These are phyloP conservation scores for Zophobas morio DNA, from an alignment of 1,140 invertebrate genomes.

Conservation along the genomic window DNA sequence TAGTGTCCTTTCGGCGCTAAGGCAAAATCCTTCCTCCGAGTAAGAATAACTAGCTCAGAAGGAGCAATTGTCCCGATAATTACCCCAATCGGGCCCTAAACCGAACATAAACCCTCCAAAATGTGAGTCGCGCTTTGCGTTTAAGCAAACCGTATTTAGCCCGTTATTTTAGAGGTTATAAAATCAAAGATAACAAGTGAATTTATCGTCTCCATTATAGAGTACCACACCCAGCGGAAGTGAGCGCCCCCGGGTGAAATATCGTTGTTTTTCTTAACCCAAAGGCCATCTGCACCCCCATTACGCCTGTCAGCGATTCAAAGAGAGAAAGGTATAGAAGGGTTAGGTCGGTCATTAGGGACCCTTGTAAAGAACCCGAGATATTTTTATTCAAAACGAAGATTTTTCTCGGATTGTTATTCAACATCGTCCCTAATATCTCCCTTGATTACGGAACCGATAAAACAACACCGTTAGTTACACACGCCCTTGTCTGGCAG, in stretches of 20 bases:
- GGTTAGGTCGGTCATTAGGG: conserved; percentile 27
- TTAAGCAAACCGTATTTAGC: conserved; percentile 16
- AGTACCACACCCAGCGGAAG: conserved; percentile 5
- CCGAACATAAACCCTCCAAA: conserved; percentile 3
- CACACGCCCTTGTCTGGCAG: neutral
- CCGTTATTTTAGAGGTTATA: conserved; percentile 34
- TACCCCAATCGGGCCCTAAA: conserved; percentile 7
- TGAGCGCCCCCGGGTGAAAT: neutral
- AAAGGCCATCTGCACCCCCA: conserved; percentile 12
- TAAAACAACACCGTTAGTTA: neutral
- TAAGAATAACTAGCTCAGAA: conserved; percentile 16
- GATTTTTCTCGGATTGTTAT: conserved; percentile 11
- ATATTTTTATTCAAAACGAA: conserved; percentile 36
- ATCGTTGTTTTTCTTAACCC: conserved; percentile 33
- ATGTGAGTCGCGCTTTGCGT: neutral
- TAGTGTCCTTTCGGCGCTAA: conserved; percentile 9
- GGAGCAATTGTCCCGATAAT: conserved; percentile 23
- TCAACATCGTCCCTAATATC: neutral
- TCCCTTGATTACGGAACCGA: conserved; percentile 3
- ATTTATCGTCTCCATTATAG: conserved; percentile 7
- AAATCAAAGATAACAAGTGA: conserved; percentile 34
- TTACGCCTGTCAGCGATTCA: conserved; percentile 19
- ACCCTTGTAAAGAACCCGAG: neutral
- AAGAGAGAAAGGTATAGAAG: conserved; percentile 23
- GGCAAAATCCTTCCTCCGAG: conserved; percentile 2